A percentile compares a stretch with the other conserved stretches of the same genome.
Conservation (phyloP, 2,797 vertebrate genomes). For the Phalanger gymnotis region DNA sequence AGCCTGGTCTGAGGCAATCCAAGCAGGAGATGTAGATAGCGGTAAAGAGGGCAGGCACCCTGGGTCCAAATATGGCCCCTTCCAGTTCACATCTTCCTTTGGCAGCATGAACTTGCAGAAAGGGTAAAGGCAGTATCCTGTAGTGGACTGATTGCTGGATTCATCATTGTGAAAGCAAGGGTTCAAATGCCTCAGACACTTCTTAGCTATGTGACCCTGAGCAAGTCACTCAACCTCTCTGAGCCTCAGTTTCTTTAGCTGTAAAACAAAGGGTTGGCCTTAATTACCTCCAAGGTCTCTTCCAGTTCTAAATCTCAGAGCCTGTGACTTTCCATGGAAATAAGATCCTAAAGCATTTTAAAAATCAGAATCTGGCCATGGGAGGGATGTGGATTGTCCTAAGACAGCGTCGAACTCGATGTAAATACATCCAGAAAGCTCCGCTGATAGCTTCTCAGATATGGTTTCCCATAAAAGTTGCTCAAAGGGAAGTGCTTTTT, state of each 20-base stretch:
- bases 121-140: neutral
- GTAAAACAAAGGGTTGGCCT: neutral
- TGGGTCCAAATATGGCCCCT: neutral
- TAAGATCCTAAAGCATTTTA: slow-evolving; percentile 27
- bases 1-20: neutral
- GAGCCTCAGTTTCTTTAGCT: neutral
- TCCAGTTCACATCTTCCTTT: neutral
- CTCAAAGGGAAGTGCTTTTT: neutral
- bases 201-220: neutral
- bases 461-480: slow-evolving; percentile 33
- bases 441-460: slow-evolving; percentile 25
- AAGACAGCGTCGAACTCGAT: slow-evolving; percentile 24
- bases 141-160: neutral
- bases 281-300: neutral
- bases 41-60: neutral
- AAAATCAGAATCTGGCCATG: slow-evolving; percentile 13
- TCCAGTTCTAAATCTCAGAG: neutral
- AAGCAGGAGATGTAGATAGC: neutral
- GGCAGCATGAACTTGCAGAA: neutral
- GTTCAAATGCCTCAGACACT: neutral
- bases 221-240: neutral
- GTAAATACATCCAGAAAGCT: slow-evolving; percentile 24
- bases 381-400: slow-evolving; percentile 26
- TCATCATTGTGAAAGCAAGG: neutral
- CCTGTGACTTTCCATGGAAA: neutral